These are phyloP conservation scores for Tetraneura akinire DNA, from an alignment of 1,140 invertebrate genomes.

Conservation along the genomic window DNA sequence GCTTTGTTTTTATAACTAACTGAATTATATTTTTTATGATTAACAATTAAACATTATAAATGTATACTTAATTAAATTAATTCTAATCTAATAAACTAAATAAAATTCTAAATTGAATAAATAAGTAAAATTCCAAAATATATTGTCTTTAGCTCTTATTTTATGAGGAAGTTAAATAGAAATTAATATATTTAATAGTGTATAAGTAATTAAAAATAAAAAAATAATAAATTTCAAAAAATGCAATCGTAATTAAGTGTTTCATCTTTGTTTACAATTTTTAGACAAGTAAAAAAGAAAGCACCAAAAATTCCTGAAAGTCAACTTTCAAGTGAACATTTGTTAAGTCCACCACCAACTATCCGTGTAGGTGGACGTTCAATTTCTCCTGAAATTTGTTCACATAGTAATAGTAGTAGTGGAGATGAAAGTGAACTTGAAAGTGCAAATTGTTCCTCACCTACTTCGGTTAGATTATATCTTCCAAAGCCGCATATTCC, in stretches of 20 bases:
- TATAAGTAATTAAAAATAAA: too few species aligned
- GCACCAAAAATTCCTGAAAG: slow-evolving; percentile 30
- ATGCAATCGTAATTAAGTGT: too few species aligned
- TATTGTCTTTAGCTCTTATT: too few species aligned
- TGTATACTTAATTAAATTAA: too few species aligned
- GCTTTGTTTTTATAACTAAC: too few species aligned
- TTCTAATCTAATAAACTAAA: too few species aligned
- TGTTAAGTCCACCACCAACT: slow-evolving; percentile 40
- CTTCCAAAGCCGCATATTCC: slow-evolving; percentile 72
- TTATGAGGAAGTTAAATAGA: too few species aligned
- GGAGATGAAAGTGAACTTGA: slow-evolving; percentile 52
- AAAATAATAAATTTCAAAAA: neutral
- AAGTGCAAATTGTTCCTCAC: slow-evolving; percentile 54
- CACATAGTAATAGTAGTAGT: slow-evolving; percentile 49
- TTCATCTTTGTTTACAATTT: neutral
- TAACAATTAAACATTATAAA: too few species aligned
- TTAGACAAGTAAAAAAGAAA: slow-evolving; percentile 38
- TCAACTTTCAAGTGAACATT: slow-evolving; percentile 36
- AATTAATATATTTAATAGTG: too few species aligned
- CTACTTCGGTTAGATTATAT: slow-evolving; percentile 65
- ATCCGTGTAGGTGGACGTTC: slow-evolving; percentile 10
- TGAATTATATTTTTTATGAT: too few species aligned
- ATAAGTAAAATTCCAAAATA: too few species aligned
- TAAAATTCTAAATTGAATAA: too few species aligned
- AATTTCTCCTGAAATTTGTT: slow-evolving; percentile 52